A percentile compares a stretch with the other conserved stretches of the same genome.
Conservation (phyloP, 2,113 vertebrate species). For the Nycticryphes semicollaris region DNA sequence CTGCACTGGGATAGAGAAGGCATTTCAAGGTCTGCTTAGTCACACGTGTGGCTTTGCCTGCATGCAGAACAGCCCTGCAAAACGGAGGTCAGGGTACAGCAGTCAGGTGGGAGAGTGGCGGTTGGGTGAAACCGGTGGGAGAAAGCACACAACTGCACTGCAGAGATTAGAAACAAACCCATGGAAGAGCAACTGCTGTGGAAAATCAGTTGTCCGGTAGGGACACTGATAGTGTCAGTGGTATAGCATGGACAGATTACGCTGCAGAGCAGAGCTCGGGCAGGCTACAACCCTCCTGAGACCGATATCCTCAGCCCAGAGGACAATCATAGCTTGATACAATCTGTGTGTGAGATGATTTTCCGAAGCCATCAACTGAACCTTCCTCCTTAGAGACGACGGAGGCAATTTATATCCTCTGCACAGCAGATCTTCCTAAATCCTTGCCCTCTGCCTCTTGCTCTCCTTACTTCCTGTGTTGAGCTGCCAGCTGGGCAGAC, state of each 20-base stretch:
- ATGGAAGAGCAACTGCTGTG: background rate
- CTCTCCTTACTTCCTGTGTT: background rate
- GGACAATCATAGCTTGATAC: background rate
- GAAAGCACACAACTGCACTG: background rate
- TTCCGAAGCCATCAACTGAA: background rate
- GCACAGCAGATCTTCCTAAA: background rate
- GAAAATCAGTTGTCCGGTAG: background rate
- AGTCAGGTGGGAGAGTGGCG: background rate
- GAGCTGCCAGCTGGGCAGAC: background rate
- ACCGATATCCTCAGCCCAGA: background rate
- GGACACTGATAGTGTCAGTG: background rate
- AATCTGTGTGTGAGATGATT: background rate
- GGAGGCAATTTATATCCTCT: background rate
- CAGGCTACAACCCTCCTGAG: background rate
- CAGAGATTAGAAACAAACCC: conserved; percentile 35
- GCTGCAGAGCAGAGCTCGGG: background rate
- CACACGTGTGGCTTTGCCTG: background rate
- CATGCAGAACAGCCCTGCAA: background rate
- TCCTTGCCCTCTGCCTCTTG: background rate
- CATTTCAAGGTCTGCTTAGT: background rate
- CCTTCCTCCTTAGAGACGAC: background rate
- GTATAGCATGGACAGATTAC: background rate
- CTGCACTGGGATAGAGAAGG: background rate
- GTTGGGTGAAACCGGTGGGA: background rate
- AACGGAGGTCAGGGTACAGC: background rate